A percentile compares a stretch with the other conserved stretches of the same genome.
phyloP scores from a whole-genome alignment of 2,888 invertebrate genomes.

The Diadegma fenestrale region DNA sequence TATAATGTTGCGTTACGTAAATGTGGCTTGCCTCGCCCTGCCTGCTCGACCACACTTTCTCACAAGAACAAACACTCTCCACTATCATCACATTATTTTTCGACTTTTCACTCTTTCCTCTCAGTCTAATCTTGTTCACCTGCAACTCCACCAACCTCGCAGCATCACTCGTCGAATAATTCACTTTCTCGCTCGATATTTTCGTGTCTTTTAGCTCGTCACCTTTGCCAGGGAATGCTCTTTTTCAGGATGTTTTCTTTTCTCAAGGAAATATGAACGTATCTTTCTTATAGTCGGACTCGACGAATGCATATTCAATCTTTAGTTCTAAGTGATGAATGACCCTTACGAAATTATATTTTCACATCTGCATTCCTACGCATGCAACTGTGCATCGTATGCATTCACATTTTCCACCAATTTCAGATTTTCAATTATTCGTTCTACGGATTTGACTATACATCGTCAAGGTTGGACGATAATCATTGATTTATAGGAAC shows the following conservation, averaged over 20 bases:
- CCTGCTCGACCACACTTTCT: constrained; percentile 64
- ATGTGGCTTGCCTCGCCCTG: constrained; percentile 68
- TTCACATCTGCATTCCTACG: constrained; percentile 33
- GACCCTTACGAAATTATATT: constrained; percentile 47
- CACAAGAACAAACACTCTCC: constrained; percentile 41
- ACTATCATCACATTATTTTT: constrained; percentile 46
- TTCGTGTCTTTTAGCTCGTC: constrained; percentile 46
- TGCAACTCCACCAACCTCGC: constrained; percentile 61
- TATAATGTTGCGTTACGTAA: constrained; percentile 52
- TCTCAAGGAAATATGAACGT: constrained; percentile 23
- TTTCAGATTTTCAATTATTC: constrained; percentile 23
- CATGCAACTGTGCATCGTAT: constrained; percentile 57
- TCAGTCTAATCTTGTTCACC: constrained; percentile 10
- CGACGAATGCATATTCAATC: constrained; percentile 53
- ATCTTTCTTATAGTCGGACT: constrained; percentile 22
- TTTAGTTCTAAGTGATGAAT: constrained; percentile 49
- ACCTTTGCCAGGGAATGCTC: constrained; percentile 64
- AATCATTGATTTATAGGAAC: not conserved
- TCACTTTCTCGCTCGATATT: constrained; percentile 41
- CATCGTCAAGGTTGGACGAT: constrained; percentile 8
- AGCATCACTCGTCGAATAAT: constrained; percentile 45
- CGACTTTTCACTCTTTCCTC: not conserved
- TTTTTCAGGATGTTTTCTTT: constrained; percentile 59
- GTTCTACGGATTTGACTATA: constrained; percentile 27
- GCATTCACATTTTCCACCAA: constrained; percentile 31